A percentile compares a stretch with the other conserved stretches of the same genome.
phyloP scores from a whole-genome alignment of 1,140 invertebrate species.

The Heliconius himera region DNA sequence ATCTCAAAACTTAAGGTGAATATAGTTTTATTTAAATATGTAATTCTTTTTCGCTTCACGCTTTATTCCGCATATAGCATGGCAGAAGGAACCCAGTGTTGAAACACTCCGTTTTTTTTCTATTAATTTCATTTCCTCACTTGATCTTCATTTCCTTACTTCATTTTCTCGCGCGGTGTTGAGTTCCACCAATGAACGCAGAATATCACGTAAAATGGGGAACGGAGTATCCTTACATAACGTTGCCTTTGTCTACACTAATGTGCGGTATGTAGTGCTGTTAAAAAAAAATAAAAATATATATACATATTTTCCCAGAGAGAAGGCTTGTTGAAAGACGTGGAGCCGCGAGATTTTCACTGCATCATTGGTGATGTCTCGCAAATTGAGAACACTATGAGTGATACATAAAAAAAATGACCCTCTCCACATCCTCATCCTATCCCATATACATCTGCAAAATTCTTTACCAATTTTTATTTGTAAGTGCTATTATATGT shows the following conservation, averaged over 20 bases:
- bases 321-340: conserved; percentile 72
- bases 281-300: no score
- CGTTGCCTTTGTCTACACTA: no score
- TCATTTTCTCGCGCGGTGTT: no score
- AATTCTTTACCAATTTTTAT: conserved; percentile 73
- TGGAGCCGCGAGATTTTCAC: conserved; percentile 73
- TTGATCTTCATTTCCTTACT: no score
- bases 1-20: conserved; percentile 99
- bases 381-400: conserved; percentile 62
- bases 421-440: conserved; percentile 24
- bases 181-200: no score
- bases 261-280: no score
- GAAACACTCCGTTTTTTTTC: no score
- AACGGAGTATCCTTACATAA: no score
- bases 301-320: conserved; percentile 55
- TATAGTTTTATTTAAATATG: neutral
- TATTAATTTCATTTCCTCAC: neutral
- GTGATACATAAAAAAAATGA: conserved; percentile 44
- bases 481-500: conserved; percentile 60
- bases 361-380: conserved; percentile 77
- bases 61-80: no score
- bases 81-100: no score
- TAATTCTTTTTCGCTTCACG: neutral
- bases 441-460: conserved; percentile 63
- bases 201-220: no score